Percentiles rank a stretch among this genome's conserved stretches.
These are phyloP conservation scores for Diorhabda carinulata DNA, from an alignment of 1,140 invertebrate species.

Conservation along the genomic window DNA sequence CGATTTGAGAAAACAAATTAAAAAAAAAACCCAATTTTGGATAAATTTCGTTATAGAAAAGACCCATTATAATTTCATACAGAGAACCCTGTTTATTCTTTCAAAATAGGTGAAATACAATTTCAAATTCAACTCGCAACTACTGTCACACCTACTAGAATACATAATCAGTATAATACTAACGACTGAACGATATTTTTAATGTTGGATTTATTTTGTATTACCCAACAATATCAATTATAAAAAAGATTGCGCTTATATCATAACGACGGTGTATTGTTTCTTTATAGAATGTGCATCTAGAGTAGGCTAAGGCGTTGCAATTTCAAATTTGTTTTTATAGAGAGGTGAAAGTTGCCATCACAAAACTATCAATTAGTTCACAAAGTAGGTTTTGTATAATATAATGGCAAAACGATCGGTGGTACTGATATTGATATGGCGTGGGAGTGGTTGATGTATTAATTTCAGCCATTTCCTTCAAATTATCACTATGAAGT, in stretches of 20 bases:
- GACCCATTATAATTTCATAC: no score
- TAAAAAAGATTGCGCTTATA: neutral
- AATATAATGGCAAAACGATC: neutral
- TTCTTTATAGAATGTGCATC: neutral
- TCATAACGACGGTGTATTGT: neutral
- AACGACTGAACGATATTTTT: no score
- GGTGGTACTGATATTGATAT: neutral
- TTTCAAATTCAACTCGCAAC: no score
- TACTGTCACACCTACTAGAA: no score
- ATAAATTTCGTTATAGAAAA: no score
- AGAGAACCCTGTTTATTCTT: no score
- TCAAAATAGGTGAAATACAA: no score
- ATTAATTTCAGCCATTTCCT: neutral
- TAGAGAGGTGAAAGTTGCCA: neutral
- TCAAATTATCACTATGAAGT: neutral
- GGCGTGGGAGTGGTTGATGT: neutral
- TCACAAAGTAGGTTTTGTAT: slow-evolving; percentile 2
- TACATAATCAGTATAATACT: no score
- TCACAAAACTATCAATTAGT: slow-evolving; percentile 1
- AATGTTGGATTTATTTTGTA: no score
- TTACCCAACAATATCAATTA: neutral
- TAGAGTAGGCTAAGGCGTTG: neutral
- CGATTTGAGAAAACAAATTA: no score
- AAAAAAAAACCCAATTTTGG: no score
- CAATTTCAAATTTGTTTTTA: neutral